Evolutionary conservation across 2,797 vertebrate genomes (phyloP), one percentile per base, ranked within the genome.

Genomic region (Aulostomus chinensis): DNA sequence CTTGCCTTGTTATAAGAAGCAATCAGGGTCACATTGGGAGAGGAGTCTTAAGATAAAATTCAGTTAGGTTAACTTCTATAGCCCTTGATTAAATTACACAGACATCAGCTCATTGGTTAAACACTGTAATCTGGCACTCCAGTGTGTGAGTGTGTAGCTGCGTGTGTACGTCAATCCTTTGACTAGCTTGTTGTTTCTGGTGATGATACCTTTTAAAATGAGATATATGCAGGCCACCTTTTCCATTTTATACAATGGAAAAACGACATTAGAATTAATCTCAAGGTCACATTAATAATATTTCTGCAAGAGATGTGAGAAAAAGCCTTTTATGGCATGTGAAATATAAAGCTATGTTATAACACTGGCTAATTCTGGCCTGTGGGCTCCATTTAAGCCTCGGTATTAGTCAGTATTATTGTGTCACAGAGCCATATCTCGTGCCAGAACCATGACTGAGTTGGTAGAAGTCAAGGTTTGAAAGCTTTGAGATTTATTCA

Each of bases 1-100:
- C 20, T 28, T 33, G 12, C 30, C 53, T 62, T 43, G 20, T 70
- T 36, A 39, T 10, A 24, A 35, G 26, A 35, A 45, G 18, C 3
- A 36, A 47, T 10, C 32, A 5, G 26, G 17, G 45, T 60, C 24
- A 39, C 40, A 31, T 10, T 11, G 9, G n/a, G 9, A 53, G 10
- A 55, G 22, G 12, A n/a, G n/a, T n/a, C n/a, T n/a, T n/a, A n/a
- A n/a, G n/a, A n/a, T n/a, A n/a, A n/a, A n/a, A n/a, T n/a, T n/a
- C n/a, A n/a, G n/a, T n/a, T n/a, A n/a, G n/a, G 40, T 57, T 25
- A 61, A 57, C 25, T 39, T 52, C 20, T 48, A 22, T 12, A 43
- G 51, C 64, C 52, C 45, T 74, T 76, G 46, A 54, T 57, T 8
- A 46, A 75, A 58, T 73, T 46, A 67, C 41, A 46, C 24, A 31